phyloP scores from a whole-genome alignment of 2,888 invertebrate species.

The Terebella lapidaria region DNA sequence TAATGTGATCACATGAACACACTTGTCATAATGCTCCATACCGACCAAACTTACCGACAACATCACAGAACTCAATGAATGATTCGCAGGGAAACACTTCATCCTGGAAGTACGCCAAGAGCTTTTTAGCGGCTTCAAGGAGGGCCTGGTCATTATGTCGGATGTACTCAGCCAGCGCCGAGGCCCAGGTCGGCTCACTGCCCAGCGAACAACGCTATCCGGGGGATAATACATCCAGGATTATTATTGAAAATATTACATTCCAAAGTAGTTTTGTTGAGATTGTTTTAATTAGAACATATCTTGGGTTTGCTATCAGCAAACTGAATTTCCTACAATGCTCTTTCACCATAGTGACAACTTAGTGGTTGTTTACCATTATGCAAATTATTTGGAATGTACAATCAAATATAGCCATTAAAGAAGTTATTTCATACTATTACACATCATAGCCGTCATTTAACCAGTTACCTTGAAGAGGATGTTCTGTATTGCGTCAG shows the following conservation, averaged over 20 bases:
- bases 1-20: not conserved
- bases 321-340: no score
- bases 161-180: conserved; percentile 83
- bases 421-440: no score
- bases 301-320: no score
- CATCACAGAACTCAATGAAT: conserved; percentile 89
- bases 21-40: no score
- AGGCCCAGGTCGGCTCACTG: conserved; percentile 64
- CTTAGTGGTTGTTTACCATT: no score
- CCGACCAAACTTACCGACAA: conserved; percentile 68
- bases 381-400: no score
- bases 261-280: no score
- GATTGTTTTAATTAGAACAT: no score
- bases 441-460: not conserved
- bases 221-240: not conserved
- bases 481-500: conserved; percentile 77
- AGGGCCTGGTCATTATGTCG: conserved; percentile 88
- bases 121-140: conserved; percentile 78
- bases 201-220: not conserved
- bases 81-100: conserved; percentile 85
- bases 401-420: no score
- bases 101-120: conserved; percentile 77
- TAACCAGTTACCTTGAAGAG: conserved; percentile 71
- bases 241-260: no score
- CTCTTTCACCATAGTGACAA: no score